Percentiles rank a stretch among this genome's conserved stretches.
These are phyloP conservation scores for Limanda limanda DNA, from an alignment of 2,113 vertebrate genomes.

Conservation along the genomic window DNA sequence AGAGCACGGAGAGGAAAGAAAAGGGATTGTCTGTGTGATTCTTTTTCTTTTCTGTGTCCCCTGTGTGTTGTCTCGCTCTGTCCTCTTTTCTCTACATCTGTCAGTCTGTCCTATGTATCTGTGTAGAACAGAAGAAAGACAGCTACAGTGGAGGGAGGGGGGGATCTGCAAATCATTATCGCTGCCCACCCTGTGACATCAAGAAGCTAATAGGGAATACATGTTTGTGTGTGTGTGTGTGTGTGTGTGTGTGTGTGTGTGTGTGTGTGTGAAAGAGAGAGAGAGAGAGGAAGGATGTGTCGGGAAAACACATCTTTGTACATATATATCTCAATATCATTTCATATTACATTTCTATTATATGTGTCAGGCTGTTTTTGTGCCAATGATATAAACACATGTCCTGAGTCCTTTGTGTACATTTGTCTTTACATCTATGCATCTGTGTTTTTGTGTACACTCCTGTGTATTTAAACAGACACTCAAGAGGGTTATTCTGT, in stretches of 20 bases:
- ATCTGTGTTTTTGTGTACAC: constrained; percentile 9
- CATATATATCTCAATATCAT: neutral
- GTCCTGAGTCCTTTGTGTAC: neutral
- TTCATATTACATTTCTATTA: neutral
- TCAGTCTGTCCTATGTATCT: constrained; percentile 31
- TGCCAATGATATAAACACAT: neutral
- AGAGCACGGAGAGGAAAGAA: neutral
- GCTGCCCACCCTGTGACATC: neutral
- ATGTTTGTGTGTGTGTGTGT: neutral
- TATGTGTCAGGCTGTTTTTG: neutral
- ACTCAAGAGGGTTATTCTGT: constrained; percentile 25
- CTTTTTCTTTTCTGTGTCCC: constrained; percentile 42
- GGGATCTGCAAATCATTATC: constrained; percentile 64
- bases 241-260: too few species aligned
- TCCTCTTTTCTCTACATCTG: constrained; percentile 29
- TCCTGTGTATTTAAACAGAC: constrained; percentile 20
- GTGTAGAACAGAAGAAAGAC: constrained; percentile 46
- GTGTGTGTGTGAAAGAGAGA: too few species aligned
- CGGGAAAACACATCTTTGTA: too few species aligned
- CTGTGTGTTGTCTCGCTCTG: constrained; percentile 43
- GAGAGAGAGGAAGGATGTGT: too few species aligned
- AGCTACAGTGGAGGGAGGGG: neutral
- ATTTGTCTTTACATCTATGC: neutral
- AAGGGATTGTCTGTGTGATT: neutral
- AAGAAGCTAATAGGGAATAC: constrained; percentile 54